These are phyloP conservation scores for Trinectes maculatus DNA, from an alignment of 2,113 vertebrate species.

Conservation along the genomic window DNA sequence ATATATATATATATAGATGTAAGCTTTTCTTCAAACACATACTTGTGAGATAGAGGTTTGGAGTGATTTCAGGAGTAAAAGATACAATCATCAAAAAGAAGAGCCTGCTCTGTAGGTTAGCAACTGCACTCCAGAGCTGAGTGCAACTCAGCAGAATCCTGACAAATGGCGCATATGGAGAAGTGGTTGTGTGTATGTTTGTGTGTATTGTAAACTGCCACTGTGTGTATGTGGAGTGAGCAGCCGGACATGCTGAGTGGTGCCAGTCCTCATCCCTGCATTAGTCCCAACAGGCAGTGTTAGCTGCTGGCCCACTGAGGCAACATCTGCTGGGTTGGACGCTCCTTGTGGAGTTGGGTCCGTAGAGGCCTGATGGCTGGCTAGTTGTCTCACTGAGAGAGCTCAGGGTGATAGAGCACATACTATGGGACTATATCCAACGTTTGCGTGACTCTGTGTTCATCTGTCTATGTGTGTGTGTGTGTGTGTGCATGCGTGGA, in stretches of 20 bases:
- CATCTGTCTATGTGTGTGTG: constrained; percentile 45
- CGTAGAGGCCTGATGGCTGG: constrained; percentile 70
- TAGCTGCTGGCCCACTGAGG: constrained; percentile 78
- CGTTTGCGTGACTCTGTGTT: constrained; percentile 49
- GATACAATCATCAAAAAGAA: constrained; percentile 61
- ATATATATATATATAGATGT: constrained; percentile 22
- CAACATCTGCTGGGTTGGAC: constrained; percentile 81
- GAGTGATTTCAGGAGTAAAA: constrained; percentile 53
- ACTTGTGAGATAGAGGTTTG: constrained; percentile 43
- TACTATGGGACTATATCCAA: constrained; percentile 61
- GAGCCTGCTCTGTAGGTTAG: constrained; percentile 31
- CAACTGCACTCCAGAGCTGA: constrained; percentile 38
- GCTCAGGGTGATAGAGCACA: constrained; percentile 63
- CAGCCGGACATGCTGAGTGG: constrained; percentile 71
- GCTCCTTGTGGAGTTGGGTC: constrained; percentile 65
- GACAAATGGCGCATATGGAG: constrained; percentile 60
- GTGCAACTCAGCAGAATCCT: constrained; percentile 69
- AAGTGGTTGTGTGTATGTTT: constrained; percentile 45
- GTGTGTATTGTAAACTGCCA: constrained; percentile 26
- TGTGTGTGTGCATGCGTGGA: constrained; percentile 51
- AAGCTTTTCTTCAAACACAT: constrained; percentile 54
- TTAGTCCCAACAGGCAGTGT: constrained; percentile 70
- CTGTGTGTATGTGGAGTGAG: constrained; percentile 44
- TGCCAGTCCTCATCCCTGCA: constrained; percentile 63
- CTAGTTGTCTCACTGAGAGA: constrained; percentile 51